phyloP scores from a whole-genome alignment of 53 echinoderm and acorn worm genomes.

The Echinometra lucunter region DNA sequence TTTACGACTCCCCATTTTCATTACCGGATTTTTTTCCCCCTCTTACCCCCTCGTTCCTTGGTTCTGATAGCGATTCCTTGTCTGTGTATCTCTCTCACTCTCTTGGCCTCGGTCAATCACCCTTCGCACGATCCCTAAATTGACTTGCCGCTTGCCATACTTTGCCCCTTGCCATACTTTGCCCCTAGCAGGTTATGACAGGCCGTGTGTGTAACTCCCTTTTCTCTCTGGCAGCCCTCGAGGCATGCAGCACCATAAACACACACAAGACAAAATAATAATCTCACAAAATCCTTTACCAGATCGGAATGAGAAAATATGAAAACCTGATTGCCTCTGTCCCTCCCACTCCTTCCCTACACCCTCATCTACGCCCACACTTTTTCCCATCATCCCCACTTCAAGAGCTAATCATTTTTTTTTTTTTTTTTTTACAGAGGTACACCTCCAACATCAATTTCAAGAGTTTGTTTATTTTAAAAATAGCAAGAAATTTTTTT shows the following conservation, averaged over 20 bases:
- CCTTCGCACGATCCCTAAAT: conserved; percentile 58
- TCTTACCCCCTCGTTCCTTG: conserved; percentile 7
- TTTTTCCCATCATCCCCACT: background rate
- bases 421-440: no score
- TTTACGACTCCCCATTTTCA: conserved; percentile 74
- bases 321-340: conserved; percentile 47
- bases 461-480: no score
- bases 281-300: conserved; percentile 51
- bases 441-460: no score
- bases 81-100: conserved; percentile 42
- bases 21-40: conserved; percentile 59
- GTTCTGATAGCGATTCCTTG: conserved; percentile 55
- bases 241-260: conserved; percentile 7
- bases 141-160: conserved; percentile 55
- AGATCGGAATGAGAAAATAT: conserved; percentile 54
- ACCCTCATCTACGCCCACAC: background rate
- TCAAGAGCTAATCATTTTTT: background rate
- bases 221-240: conserved; percentile 26
- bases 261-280: conserved; percentile 52
- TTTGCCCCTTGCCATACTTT: conserved; percentile 56
- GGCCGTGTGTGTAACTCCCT: conserved; percentile 51
- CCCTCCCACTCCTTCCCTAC: conserved; percentile 31
- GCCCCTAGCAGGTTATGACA: conserved; percentile 59
- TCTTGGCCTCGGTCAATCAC: conserved; percentile 70
- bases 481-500: no score